These are phyloP conservation scores for Goniozus legneri DNA, from an alignment of 1,140 invertebrate genomes.

Conservation along the genomic window DNA sequence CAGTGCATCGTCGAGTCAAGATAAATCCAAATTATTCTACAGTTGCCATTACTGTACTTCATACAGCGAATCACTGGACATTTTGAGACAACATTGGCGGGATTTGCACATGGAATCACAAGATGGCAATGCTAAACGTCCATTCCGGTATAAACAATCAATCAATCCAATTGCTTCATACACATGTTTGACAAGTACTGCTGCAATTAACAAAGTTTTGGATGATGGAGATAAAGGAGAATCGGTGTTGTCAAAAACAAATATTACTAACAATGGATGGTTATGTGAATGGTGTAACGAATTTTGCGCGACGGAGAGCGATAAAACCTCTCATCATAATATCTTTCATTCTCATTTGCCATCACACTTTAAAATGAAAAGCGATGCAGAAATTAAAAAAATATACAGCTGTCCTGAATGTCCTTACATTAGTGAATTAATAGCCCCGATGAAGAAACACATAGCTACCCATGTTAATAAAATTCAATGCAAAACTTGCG, in stretches of 20 bases:
- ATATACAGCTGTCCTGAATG: conserved; percentile 36
- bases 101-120: conserved; percentile 23
- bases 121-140: too few species aligned
- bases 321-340: conserved; percentile 40
- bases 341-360: conserved; percentile 44
- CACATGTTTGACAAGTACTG: too few species aligned
- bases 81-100: conserved; percentile 32
- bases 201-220: too few species aligned
- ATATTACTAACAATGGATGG: conserved; percentile 24
- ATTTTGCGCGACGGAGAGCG: conserved; percentile 30
- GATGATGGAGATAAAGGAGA: too few species aligned
- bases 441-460: conserved; percentile 33
- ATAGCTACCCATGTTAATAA: conserved; percentile 35
- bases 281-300: conserved; percentile 44
- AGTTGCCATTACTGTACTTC: conserved; percentile 36
- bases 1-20: not conserved
- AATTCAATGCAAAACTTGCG: conserved; percentile 40
- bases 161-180: too few species aligned
- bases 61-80: conserved; percentile 25
- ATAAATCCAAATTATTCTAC: conserved; percentile 21
- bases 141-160: conserved; percentile 28
- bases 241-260: not conserved
- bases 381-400: conserved; percentile 1
- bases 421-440: conserved; percentile 20
- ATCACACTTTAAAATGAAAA: conserved; percentile 28